Evolutionary conservation across 2,113 vertebrate species (phyloP).

Genomic region (Castor canadensis): DNA sequence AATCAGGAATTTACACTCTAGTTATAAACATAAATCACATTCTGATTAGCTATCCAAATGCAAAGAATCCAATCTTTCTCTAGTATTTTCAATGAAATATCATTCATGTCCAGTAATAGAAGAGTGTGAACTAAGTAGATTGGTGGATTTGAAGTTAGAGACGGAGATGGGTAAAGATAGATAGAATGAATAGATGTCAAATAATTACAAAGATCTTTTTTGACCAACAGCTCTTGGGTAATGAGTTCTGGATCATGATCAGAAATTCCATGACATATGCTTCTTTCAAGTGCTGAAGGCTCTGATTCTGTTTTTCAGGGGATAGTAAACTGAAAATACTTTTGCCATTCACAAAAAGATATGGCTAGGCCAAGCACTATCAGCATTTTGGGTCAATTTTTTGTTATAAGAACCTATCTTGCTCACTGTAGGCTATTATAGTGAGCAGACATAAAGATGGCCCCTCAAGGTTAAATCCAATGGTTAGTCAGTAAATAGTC

Average conservation of each 20-base stretch:
- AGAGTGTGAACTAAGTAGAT: background rate
- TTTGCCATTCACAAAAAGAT: background rate
- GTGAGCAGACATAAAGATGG: background rate
- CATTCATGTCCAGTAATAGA: background rate
- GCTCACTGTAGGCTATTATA: background rate
- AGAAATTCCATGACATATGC: conserved; percentile 42
- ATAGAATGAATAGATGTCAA: background rate
- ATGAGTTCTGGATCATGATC: conserved; percentile 24
- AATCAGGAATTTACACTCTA: background rate
- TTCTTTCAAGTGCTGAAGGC: conserved; percentile 45
- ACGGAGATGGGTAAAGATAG: background rate
- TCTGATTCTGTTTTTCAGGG: conserved; percentile 23
- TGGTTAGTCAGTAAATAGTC: background rate
- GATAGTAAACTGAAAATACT: conserved; percentile 33
- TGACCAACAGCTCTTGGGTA: background rate
- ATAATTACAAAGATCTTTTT: conserved; percentile 29
- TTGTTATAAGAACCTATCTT: background rate
- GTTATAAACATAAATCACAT: background rate
- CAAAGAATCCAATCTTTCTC: background rate
- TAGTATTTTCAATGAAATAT: conserved; percentile 20
- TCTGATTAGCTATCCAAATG: background rate
- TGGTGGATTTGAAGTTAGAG: background rate
- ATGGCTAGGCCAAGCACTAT: background rate
- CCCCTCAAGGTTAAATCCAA: background rate
- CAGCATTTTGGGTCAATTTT: background rate